Base-by-base conservation (phyloP, 2,797 vertebrate species). In the Chrysocyon brachyurus region DNA sequence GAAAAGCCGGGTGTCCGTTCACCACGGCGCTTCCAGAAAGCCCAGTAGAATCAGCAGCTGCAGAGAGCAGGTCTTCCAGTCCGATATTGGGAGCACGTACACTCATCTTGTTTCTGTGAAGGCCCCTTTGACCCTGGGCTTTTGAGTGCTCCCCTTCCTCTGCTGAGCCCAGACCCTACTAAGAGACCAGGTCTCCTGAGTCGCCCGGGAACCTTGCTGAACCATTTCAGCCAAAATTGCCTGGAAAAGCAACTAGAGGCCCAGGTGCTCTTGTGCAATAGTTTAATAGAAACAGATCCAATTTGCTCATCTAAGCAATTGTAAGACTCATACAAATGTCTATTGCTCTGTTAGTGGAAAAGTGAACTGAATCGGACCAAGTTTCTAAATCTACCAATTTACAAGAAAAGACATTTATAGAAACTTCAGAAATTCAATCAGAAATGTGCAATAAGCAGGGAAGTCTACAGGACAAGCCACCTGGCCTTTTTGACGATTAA, bases 11-110 rank as follows among this genome's bases (percentile, higher is more conserved):
- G 40, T 46, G 40, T 46, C 40, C 40, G 6, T 21, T 75, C 54
- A 75, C 57, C 36, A 64, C 14, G 68, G 61, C 26, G 68, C 63
- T 96, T 89, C 90, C 79, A 92, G 88, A 94, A 90, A 77, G 77
- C 19, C 54, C 70, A 78, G 52, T n/a, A 63, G 79, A 40, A 72
- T 68, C 84, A 75, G 75, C 87, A 68, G 68, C 87, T 87, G 49
- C 56, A 92, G 85, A 93, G 93, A 96, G 72, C 17, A 79, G 49
- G 16, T 73, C 90, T 91, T 87, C 40, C 0, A 7, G 63, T 22
- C 94, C 75, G 86, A 96, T 63, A 72, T 33, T 90, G 66, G 63
- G 94, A 93, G 61, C 59, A 83, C 66, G 87, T 4, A 15, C 9
- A 24, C 81, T 31, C 28, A 11, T 68, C 49, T 83, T 57, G 26